Percentiles rank a stretch among this genome's conserved stretches.
phyloP scores from a whole-genome alignment of 1,140 invertebrate species.

The Epicauta chinensis region DNA sequence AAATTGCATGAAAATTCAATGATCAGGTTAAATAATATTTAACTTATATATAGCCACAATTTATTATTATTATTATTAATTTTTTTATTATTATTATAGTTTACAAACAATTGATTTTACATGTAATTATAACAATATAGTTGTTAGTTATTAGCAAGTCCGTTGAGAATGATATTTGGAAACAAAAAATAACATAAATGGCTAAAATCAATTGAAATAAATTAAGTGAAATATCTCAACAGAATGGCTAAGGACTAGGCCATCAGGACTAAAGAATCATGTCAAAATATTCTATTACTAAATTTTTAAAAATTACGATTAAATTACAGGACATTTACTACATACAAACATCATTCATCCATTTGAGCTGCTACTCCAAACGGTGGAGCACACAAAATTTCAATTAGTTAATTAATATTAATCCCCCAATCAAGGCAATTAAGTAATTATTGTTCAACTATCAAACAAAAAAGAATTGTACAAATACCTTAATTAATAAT shows the following conservation, averaged over 20 bases:
- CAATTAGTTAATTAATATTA: background rate
- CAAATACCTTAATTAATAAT: slow-evolving; percentile 32
- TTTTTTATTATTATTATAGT: slow-evolving; percentile 12
- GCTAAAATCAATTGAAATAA: slow-evolving; percentile 2
- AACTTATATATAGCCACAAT: slow-evolving; percentile 31
- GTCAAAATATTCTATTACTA: slow-evolving; percentile 13
- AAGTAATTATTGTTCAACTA: slow-evolving; percentile 12
- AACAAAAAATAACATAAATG: slow-evolving; percentile 4
- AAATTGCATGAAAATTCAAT: slow-evolving; percentile 8
- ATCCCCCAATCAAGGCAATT: slow-evolving; percentile 11
- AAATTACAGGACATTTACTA: slow-evolving; percentile 16
- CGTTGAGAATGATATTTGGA: slow-evolving; percentile 8
- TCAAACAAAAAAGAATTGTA: slow-evolving; percentile 12
- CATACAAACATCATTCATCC: slow-evolving; percentile 27
- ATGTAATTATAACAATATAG: slow-evolving; percentile 22
- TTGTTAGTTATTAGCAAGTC: slow-evolving; percentile 19
- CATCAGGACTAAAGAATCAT: slow-evolving; percentile 10
- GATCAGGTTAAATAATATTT: slow-evolving; percentile 12
- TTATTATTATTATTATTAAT: slow-evolving; percentile 28
- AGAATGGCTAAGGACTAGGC: slow-evolving; percentile 16
- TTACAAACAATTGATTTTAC: slow-evolving; percentile 34
- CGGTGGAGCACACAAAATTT: background rate
- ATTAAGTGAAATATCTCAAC: slow-evolving; percentile 16
- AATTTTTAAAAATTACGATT: slow-evolving; percentile 11
- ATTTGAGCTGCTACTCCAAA: slow-evolving; percentile 16